Base-by-base conservation (phyloP, 2,797 vertebrate species). In the Arnoldichthys spilopterus region DNA sequence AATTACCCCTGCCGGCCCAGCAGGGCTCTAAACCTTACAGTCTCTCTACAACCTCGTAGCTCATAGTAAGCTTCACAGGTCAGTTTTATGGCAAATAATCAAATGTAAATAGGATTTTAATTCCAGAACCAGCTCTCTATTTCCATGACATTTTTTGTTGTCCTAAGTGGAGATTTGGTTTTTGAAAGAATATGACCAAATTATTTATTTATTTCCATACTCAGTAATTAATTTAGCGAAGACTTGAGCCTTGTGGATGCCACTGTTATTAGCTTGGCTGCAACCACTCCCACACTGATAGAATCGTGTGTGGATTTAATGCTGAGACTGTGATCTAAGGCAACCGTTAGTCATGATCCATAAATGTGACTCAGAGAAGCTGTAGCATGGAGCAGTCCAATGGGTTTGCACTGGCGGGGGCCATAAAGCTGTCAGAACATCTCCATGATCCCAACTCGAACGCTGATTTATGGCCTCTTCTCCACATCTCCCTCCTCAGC, bases 371-470 rank as follows among this genome's bases (percentile, higher is more conserved):
- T 71, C 51, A 30, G 51, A 59, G 71, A 69, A 54, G 64, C 72
- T 43, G 22, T 81, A 61, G 66, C 74, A 40, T 83, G 81, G 75
- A 43, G 88, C 47, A 59, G 81, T 83, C 81, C 85, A 79, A 77
- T 88, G 86, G 89, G 90, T 93, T 91, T 91, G 91, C 90, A 90
- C 85, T 86, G 76, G 82, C 82, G 73, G 85, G 70, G 85, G 89
- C 86, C 82, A 87, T 92, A 90, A 92, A 92, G 78, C 90, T 92
- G 91, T 91, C 91, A 88, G 81, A 78, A 86, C 85, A 89, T 87
- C 88, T 89, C 87, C 85, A 77, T 85, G 82, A 83, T 88, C 87
- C 82, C 86, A 86, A 74, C 58, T 78, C 85, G 91, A 90, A 93
- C 91, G 86, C 85, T 91, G 90, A 93, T 92, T 92, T 91, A 91